phyloP scores from a whole-genome alignment of 2,888 invertebrate species.

The Phorcus lineatus region DNA sequence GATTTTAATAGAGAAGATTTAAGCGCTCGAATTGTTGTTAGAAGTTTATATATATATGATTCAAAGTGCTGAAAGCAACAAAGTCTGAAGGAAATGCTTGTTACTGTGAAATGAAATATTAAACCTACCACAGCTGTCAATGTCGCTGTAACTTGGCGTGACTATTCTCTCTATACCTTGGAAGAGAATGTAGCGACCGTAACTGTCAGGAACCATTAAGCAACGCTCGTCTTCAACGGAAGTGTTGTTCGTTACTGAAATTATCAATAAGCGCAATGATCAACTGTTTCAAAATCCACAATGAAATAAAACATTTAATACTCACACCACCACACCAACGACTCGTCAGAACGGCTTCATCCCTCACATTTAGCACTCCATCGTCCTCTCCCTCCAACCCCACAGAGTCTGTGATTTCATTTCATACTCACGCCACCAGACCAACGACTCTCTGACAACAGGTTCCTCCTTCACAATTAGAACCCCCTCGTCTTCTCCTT shows the following conservation, averaged over 20 bases:
- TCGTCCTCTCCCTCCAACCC: background rate
- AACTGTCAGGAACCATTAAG: background rate
- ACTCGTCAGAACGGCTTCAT: background rate
- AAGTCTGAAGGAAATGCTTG: too few species aligned
- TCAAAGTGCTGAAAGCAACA: too few species aligned
- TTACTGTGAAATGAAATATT: background rate
- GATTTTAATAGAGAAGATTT: too few species aligned
- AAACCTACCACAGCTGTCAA: background rate
- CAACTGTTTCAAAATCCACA: too few species aligned
- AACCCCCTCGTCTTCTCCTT: too few species aligned
- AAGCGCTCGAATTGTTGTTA: too few species aligned
- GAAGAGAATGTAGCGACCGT: background rate
- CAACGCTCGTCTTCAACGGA: background rate
- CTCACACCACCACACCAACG: background rate
- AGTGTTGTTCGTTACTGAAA: background rate
- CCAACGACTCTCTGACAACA: background rate
- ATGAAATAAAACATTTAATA: too few species aligned
- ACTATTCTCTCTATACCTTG: background rate
- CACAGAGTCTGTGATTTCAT: too few species aligned
- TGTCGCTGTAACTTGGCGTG: background rate
- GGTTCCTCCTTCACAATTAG: background rate
- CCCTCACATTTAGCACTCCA: background rate
- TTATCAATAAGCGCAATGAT: too few species aligned
- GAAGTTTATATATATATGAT: too few species aligned
- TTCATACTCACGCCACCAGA: background rate